Conservation (phyloP, 2,797 vertebrate genomes). For the Danionella dracula region DNA sequence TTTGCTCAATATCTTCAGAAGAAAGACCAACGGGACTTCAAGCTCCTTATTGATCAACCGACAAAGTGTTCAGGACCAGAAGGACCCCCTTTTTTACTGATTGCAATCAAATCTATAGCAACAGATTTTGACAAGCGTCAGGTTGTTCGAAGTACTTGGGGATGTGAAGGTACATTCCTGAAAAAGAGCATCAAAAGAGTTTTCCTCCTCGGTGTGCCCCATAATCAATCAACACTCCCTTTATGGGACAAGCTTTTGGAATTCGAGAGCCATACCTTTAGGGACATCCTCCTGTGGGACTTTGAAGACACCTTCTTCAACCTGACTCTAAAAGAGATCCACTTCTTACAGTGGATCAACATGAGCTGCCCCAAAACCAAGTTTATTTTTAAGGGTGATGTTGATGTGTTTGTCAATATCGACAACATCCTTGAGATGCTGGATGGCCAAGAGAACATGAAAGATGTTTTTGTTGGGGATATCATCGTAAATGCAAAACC, state of each 20-base stretch:
- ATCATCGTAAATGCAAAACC: slow-evolving; percentile 88
- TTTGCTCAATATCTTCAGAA: slow-evolving; percentile 80
- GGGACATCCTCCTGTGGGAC: slow-evolving; percentile 91
- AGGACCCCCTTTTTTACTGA: slow-evolving; percentile 78
- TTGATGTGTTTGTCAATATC: slow-evolving; percentile 89
- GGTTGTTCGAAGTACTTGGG: slow-evolving; percentile 93
- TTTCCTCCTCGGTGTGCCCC: slow-evolving; percentile 86
- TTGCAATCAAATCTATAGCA: slow-evolving; percentile 86
- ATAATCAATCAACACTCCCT: slow-evolving; percentile 63
- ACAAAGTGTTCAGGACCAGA: slow-evolving; percentile 72
- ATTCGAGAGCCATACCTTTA: slow-evolving; percentile 81
- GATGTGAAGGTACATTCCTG: slow-evolving; percentile 73
- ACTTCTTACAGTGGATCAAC: slow-evolving; percentile 91
- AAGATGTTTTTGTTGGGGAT: slow-evolving; percentile 89
- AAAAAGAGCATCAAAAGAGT: slow-evolving; percentile 76
- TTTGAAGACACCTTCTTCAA: slow-evolving; percentile 98
- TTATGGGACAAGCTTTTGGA: slow-evolving; percentile 83
- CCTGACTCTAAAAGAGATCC: slow-evolving; percentile 93
- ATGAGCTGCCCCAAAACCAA: slow-evolving; percentile 75
- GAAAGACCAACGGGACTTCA: slow-evolving; percentile 88
- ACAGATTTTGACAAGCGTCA: slow-evolving; percentile 92
- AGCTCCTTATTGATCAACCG: slow-evolving; percentile 86
- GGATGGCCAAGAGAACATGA: slow-evolving; percentile 51
- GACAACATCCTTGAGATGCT: slow-evolving; percentile 93
- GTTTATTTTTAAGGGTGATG: slow-evolving; percentile 93